Percentiles rank a stretch among this genome's conserved stretches.
These are phyloP conservation scores for Diarsia brunnea DNA, from an alignment of 2,888 invertebrate genomes.

Conservation along the genomic window DNA sequence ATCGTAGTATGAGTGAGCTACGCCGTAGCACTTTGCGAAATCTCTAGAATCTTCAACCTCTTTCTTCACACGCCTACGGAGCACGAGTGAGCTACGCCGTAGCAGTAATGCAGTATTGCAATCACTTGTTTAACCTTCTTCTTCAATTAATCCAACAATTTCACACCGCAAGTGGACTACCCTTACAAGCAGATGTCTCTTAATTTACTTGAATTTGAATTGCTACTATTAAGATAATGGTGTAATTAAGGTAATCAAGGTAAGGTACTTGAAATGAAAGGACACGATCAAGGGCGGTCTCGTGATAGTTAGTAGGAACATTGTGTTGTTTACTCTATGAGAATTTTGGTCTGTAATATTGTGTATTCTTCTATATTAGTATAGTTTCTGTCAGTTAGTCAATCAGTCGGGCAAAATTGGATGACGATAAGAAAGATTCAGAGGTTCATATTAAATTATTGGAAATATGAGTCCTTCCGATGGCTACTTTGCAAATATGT, in stretches of 20 bases:
- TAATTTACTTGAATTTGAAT: constrained; percentile 25
- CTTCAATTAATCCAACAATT: neutral
- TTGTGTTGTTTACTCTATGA: constrained; percentile 1
- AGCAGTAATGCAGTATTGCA: neutral
- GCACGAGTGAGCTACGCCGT: constrained; percentile 15
- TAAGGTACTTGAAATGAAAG: constrained; percentile 17
- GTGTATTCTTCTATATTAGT: neutral
- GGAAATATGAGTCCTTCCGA: too few species aligned
- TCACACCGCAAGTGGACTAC: neutral
- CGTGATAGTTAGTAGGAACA: constrained; percentile 13
- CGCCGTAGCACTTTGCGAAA: neutral
- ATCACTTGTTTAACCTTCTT: neutral
- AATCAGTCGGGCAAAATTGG: neutral
- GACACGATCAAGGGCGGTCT: constrained; percentile 12
- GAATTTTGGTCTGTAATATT: constrained; percentile 6
- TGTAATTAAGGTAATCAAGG: constrained; percentile 37
- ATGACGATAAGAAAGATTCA: neutral
- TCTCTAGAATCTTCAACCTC: neutral
- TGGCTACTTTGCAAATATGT: too few species aligned
- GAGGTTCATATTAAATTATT: too few species aligned
- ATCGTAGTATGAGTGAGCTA: neutral
- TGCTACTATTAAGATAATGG: constrained; percentile 41
- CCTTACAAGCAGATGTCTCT: neutral
- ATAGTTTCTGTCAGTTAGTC: neutral
- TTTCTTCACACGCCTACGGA: constrained; percentile 4